Evolutionary conservation across 2,113 vertebrate genomes (phyloP), one percentile per base, ranked within the genome.

Genomic region (Empidonax traillii): DNA sequence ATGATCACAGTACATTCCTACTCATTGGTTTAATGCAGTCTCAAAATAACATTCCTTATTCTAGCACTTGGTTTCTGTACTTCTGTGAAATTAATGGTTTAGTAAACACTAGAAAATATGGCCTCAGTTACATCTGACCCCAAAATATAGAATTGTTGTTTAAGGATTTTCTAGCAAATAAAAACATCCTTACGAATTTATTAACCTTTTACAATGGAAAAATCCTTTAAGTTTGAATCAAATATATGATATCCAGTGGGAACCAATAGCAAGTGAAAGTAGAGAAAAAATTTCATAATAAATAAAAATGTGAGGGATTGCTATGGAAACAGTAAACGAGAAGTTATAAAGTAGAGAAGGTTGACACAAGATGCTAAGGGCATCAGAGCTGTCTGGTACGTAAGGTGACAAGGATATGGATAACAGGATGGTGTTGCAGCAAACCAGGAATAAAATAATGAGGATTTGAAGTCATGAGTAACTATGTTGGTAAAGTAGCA

Each of bases 321-420:
- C 94, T 82, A 63, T 93, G 79, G 76, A 92, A 94, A 88, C 86
- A 77, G 55, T 90, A 71, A 90, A 90, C 58, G 67, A 87, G 52
- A 72, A 41, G 39, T 82, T 83, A 59, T 10, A 85, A 90, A 73
- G 47, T 47, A 55, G 66, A 35, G 61, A 71, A 81, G 63, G 73
- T 24, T 69, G 71, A 85, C 79, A 77, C 46, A 93, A 89, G 24
- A 56, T 9, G 15, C 47, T 61, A 52, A 92, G 63, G 59, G 55
- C 16, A 43, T 84, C 75, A 83, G 67, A 77, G 43, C 55, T 90
- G 59, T 90, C 41, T 69, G 37, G 35, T 71, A 74, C 76, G 41
- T 74, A 84, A 87, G 33, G 44, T 95, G 71, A 65, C 58, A 82
- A 62, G 37, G 12, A 44, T 47, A 15, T n/a, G 39, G 10, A 8